phyloP scores from a whole-genome alignment of 2,888 invertebrate species.

The Eremobia ochroleuca region DNA sequence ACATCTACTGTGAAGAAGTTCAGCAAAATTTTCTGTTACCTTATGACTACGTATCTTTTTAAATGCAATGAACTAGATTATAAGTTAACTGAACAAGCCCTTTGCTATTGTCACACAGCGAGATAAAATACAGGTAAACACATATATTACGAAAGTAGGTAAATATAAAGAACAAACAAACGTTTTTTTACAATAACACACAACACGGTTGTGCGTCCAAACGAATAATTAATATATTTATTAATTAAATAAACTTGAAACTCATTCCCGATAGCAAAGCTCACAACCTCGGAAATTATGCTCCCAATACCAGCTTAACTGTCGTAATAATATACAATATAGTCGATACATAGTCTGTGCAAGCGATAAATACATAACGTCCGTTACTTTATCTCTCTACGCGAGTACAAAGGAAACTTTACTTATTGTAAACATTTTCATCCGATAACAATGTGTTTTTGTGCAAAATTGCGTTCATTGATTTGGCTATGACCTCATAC shows the following conservation, averaged over 20 bases:
- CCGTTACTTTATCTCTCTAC: conserved; percentile 63
- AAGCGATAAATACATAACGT: conserved; percentile 73
- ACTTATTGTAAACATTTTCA: conserved; percentile 64
- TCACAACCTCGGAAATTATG: conserved; percentile 91
- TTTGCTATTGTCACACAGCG: conserved; percentile 89
- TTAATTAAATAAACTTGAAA: conserved; percentile 82
- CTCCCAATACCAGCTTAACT: conserved; percentile 91
- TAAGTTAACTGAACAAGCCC: conserved; percentile 77
- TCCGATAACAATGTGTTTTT: conserved; percentile 73
- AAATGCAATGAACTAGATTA: conserved; percentile 87
- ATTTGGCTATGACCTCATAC: conserved; percentile 71
- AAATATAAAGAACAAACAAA: conserved; percentile 89
- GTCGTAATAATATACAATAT: conserved; percentile 83
- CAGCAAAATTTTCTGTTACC: conserved; percentile 73
- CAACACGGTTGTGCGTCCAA: conserved; percentile 88
- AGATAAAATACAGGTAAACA: conserved; percentile 83
- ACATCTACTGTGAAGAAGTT: conserved; percentile 81
- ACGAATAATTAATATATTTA: conserved; percentile 81
- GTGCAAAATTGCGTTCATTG: conserved; percentile 78
- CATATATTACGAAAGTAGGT: conserved; percentile 83
- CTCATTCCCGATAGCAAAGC: conserved; percentile 89
- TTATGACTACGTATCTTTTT: conserved; percentile 86
- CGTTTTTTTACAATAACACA: conserved; percentile 87
- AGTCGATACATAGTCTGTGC: conserved; percentile 78
- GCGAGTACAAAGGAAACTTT: conserved; percentile 69